Evolutionary conservation across 64 coral and sea anemone species (phyloP).

Genomic region (Actinia tenebrosa): DNA sequence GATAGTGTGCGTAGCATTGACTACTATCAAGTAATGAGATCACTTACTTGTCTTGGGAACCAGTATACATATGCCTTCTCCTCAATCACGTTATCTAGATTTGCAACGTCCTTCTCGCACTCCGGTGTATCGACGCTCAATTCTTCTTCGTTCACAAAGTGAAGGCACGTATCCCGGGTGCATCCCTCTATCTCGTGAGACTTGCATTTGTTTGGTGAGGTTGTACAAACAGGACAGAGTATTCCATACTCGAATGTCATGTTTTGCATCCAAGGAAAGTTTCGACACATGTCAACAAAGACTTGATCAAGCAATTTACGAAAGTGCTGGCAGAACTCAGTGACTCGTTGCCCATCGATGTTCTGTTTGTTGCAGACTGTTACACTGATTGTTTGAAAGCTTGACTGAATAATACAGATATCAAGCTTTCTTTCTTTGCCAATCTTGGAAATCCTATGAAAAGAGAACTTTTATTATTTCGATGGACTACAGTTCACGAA

Average conservation of each 20-base stretch:
- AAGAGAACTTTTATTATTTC: background rate
- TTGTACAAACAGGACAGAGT: background rate
- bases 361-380: background rate
- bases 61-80: background rate
- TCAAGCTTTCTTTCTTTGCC: background rate
- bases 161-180: background rate
- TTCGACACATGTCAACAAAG: background rate
- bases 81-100: background rate
- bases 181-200: background rate
- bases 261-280: constrained; percentile 20
- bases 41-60: background rate
- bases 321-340: background rate
- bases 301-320: background rate
- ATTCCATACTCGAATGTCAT: background rate
- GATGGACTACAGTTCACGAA: no score
- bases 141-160: constrained; percentile 5
- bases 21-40: no score
- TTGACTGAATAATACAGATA: background rate
- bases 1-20: no score
- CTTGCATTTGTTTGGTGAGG: background rate
- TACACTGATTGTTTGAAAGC: background rate
- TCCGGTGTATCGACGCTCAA: background rate
- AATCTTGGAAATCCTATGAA: background rate
- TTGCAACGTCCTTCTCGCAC: background rate
- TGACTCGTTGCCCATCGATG: background rate